Conservation (phyloP, 2,113 vertebrate genomes). For the Perca flavescens region DNA sequence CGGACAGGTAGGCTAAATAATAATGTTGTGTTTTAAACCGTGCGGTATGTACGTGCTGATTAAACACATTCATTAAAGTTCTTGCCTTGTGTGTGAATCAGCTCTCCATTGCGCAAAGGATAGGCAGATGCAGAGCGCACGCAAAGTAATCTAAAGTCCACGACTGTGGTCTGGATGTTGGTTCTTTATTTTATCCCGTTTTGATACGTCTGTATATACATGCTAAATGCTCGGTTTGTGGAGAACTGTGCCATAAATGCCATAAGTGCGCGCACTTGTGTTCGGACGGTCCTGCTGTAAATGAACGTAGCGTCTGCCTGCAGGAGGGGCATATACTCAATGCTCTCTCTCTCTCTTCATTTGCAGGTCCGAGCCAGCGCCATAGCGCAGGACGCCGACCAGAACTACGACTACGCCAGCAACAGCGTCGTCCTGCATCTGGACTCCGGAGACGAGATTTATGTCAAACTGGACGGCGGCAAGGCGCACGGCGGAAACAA, state of each 20-base stretch:
- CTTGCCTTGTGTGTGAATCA: background rate
- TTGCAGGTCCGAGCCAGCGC: slow-evolving; percentile 92
- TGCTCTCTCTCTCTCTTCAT: background rate
- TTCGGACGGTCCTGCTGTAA: background rate
- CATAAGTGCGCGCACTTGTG: background rate
- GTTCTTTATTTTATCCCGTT: background rate
- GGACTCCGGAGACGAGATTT: slow-evolving; percentile 94
- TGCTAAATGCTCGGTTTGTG: too few species aligned
- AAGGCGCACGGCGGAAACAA: slow-evolving; percentile 96
- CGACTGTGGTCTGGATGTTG: background rate
- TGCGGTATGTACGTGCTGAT: background rate
- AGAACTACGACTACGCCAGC: slow-evolving; percentile 96
- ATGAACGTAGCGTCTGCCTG: too few species aligned
- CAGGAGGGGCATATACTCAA: too few species aligned
- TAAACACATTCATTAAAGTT: background rate
- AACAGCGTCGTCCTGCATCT: slow-evolving; percentile 95
- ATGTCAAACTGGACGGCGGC: slow-evolving; percentile 93
- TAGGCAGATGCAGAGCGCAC: background rate
- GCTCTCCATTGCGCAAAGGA: background rate
- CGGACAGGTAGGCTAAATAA: slow-evolving; percentile 83
- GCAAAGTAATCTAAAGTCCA: background rate
- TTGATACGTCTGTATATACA: background rate
- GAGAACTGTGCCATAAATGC: background rate
- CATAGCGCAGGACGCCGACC: slow-evolving; percentile 94
- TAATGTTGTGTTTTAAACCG: background rate